These are phyloP conservation scores for Lasioglossum oenotherae DNA, from an alignment of 2,888 invertebrate species.

Conservation along the genomic window DNA sequence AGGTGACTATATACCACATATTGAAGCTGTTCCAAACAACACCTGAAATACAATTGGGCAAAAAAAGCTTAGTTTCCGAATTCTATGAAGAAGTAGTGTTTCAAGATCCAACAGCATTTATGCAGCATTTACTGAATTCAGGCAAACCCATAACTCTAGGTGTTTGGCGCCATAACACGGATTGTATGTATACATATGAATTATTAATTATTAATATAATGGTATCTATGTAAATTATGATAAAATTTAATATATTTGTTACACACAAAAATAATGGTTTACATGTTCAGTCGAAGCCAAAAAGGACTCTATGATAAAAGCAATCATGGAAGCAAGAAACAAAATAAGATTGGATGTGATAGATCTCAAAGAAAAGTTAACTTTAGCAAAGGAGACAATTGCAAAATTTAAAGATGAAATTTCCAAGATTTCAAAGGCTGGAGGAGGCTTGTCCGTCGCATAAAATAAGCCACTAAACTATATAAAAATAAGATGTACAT, in stretches of 20 bases:
- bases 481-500: constrained; percentile 33
- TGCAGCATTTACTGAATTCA: constrained; percentile 94
- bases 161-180: constrained; percentile 93
- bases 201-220: not conserved
- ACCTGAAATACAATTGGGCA: constrained; percentile 85
- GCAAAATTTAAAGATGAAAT: constrained; percentile 93
- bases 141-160: constrained; percentile 91
- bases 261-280: constrained; percentile 16
- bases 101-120: constrained; percentile 94
- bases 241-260: not conserved
- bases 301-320: constrained; percentile 91
- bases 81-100: constrained; percentile 98
- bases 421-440: constrained; percentile 83
- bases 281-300: constrained; percentile 92
- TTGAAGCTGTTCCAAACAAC: constrained; percentile 96
- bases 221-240: not conserved
- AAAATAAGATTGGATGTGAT: constrained; percentile 93
- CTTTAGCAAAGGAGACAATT: constrained; percentile 94
- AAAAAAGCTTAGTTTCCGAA: constrained; percentile 94
- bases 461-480: constrained; percentile 30
- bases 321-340: constrained; percentile 91
- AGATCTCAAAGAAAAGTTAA: constrained; percentile 93
- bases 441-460: constrained; percentile 72
- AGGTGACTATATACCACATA: constrained; percentile 97
- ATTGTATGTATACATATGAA: constrained; percentile 88